Evolutionary conservation across 2,797 vertebrate genomes (phyloP), one percentile per base, ranked within the genome.

Genomic region (Miichthys miiuy): DNA sequence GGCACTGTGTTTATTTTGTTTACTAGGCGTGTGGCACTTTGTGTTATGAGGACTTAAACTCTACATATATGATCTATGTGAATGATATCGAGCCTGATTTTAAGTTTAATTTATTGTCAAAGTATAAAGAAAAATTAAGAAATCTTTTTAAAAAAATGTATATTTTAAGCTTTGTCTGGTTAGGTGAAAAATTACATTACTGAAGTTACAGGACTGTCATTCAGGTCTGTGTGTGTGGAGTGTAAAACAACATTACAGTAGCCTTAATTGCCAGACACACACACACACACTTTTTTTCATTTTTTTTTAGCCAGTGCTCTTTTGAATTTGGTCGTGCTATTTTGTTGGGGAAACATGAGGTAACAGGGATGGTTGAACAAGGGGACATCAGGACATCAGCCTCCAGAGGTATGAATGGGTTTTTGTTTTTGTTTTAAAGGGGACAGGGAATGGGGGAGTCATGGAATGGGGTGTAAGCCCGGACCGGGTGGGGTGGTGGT

Each of bases 311-410:
- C 81, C 84, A 86, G 90, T 92, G 91, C 91, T 94, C 86, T 90
- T 87, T 85, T 89, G 83, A 90, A 94, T 95, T 93, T 96, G 95
- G 95, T 95, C 89, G 83, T 96, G 95, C 95, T 94, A 88, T 92
- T 90, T 92, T 90, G 84, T 87, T 87, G 91, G 91, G 83, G 88
- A 74, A 57, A 85, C 74, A 71, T 88, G 90, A 87, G 89, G 88
- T 90, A 90, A 90, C 25, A 50, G 84, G 81, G 90, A 73, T 48
- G 77, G 58, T 74, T 62, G 79, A 72, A 80, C 79, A 79, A 55
- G 71, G 72, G 78, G 67, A 61, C 65, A 73, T 87, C 50, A 72
- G 79, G 84, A 83, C 79, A 58, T 74, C 82, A 79, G 83, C 84
- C 87, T 91, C 86, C 83, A 81, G 88, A 87, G 83, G 89, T 88